These are phyloP conservation scores for Fulica atra DNA, from an alignment of 2,113 vertebrate species.

Conservation along the genomic window DNA sequence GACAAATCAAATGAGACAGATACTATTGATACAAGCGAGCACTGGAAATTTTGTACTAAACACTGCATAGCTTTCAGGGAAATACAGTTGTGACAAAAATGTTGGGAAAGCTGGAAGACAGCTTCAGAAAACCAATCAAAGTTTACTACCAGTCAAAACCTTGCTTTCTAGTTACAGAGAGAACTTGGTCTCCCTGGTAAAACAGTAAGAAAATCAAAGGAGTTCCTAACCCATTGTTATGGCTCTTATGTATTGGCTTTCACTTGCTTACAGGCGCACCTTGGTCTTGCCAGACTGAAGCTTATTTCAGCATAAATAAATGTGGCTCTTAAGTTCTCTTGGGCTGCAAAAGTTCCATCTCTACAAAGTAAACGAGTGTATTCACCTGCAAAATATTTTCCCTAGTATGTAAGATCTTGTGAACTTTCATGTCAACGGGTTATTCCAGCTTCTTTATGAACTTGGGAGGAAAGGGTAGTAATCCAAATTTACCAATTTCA, in stretches of 20 bases:
- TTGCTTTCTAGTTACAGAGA: not conserved
- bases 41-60: not conserved
- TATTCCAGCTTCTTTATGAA: not conserved
- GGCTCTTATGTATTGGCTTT: not conserved
- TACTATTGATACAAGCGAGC: not conserved
- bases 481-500: not conserved
- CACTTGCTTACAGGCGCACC: not conserved
- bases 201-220: not conserved
- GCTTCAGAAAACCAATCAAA: not conserved
- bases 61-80: fast-evolving
- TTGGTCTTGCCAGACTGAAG: not conserved
- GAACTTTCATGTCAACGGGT: not conserved
- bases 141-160: not conserved
- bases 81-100: not conserved
- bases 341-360: not conserved
- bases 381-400: not conserved
- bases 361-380: not conserved
- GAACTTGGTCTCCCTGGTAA: not conserved
- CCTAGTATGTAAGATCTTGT: not conserved
- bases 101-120: not conserved
- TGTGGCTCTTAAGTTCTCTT: not conserved
- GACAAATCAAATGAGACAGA: not conserved
- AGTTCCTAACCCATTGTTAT: not conserved
- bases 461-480: not conserved
- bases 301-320: not conserved